Base-by-base conservation (phyloP, 2,888 invertebrate genomes). In the Exocentrus adspersus region DNA sequence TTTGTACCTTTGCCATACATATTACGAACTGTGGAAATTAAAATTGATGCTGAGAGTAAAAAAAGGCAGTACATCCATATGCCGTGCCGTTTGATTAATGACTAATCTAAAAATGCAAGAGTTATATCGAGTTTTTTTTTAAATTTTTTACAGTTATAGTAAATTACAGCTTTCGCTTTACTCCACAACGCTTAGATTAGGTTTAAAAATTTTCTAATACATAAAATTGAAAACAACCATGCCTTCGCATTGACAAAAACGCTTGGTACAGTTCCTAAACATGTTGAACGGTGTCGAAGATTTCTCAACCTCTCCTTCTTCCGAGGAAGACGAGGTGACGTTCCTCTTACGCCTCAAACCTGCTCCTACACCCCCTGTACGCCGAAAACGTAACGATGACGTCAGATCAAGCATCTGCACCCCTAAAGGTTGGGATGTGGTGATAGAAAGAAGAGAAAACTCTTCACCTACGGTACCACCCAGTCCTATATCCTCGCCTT, bases 331-430 rank as follows among this genome's bases (percentile, higher is more conserved):
- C 60, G 82, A 81, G 71, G 80, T 83, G 21, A 80, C 81, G 6
- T 82, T 83, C 69, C 70, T 82, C 21, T 64, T 83, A 46, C 77
- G 81, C 30, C 70, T 82, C 52, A 79, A 79, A 60, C 82, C 82
- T 12, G 73, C 82, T 2, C 80, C 81, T 12, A 79, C 81, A 19
- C 81, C 81, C 1, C 81, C 81, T 1, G 66, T 71, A 12, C 75
- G 79, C 9, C 74, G 79, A 6, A 72, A 69, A 60, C 73, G 76
- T 16, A 68, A 68, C 52, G 68, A 69, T 2, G 73, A 74, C 42
- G 64, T 67, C 42, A 68, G 66, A 59, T 58, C 69, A 5, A 57
- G 53, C 16, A 61, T 58, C 37, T 62, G 56, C 12, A 61, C 69
- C 10, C 71, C 75, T 5, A 77, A 77, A 65, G 79, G 80, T 30